Evolutionary conservation across 2,113 vertebrate species (phyloP).

Genomic region (Anas platyrhynchos): DNA sequence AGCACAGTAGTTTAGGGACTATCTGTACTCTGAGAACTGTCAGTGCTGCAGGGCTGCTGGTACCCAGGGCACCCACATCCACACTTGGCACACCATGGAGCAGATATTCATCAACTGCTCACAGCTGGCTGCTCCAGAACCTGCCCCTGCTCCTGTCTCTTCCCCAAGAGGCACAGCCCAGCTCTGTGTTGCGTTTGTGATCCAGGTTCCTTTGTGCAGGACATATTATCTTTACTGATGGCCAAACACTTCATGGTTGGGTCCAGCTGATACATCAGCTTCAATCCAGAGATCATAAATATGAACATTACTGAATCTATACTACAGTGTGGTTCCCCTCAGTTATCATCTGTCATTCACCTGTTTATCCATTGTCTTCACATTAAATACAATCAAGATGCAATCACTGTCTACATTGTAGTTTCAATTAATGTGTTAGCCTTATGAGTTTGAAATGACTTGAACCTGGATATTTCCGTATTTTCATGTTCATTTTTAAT

Average conservation of each 20-base stretch:
- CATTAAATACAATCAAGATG: not conserved
- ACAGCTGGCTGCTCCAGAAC: not conserved
- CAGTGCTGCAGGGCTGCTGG: not conserved
- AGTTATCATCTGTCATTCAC: not conserved
- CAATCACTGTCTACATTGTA: not conserved
- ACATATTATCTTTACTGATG: not conserved
- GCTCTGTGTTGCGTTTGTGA: not conserved
- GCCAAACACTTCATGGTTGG: not conserved
- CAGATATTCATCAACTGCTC: not conserved
- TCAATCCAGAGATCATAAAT: not conserved
- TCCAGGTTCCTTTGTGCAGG: not conserved
- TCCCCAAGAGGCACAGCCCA: not conserved
- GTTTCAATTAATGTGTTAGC: not conserved
- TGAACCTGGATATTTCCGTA: not conserved
- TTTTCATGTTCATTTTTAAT: not conserved
- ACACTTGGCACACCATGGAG: fast-evolving
- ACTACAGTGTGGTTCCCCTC: not conserved
- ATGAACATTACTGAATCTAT: not conserved
- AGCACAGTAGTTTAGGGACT: not conserved
- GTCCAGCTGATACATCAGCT: not conserved
- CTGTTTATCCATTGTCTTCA: not conserved
- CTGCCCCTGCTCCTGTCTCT: not conserved
- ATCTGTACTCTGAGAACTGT: not conserved
- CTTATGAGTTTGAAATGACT: not conserved
- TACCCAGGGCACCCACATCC: fast-evolving